Evolutionary conservation across 2,797 vertebrate genomes (phyloP), one percentile per base, ranked within the genome.

Genomic region (Eulemur albifrons): DNA sequence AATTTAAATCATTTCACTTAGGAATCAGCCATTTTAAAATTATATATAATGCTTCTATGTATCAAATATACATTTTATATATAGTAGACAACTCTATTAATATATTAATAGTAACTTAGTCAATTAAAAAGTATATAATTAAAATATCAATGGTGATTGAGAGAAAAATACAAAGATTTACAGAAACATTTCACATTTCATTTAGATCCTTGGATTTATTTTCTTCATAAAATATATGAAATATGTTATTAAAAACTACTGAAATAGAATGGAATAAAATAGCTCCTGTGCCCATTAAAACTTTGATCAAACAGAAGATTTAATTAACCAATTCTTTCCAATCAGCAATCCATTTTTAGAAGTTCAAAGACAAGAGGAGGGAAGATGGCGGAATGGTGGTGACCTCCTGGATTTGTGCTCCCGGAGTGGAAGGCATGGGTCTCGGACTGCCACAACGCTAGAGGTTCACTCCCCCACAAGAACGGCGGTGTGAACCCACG

Each of bases 81-180:
- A 14, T 3, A 83, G 23, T 79, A 84, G 89, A 79, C 40, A 94
- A 83, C 2, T 84, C 45, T 67, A 6, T 48, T 48, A 80, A 70
- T 32, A 87, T 73, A 94, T 57, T 48, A 70, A 48, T 9, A 72
- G 4, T 48, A 88, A 61, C n/a, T 59, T 93, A 95, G 18, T n/a
- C 27, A 91, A n/a, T 43, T 40, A 59, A 27, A 89, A 57, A 90
- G 10, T 82, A 65, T 61, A 87, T 89, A 59, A 73, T 38, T 83
- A 82, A 97, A 90, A 87, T 61, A 59, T 40, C 3, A 87, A 87
- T 72, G 20, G 18, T 35, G 15, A 90, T 57, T 87, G 88, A 89
- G 8, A 79, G 20, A 11, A 87, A 95, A 96, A 48, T 69, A 35
- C 13, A 80, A 94, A 88, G 17, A 83, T 87, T 75, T 38, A 43